Evolutionary conservation across 30 jellyfish, hydroid and myxozoan species (phyloP), one percentile per base, ranked within the genome.

Genomic region (Chironex yamaguchii): DNA sequence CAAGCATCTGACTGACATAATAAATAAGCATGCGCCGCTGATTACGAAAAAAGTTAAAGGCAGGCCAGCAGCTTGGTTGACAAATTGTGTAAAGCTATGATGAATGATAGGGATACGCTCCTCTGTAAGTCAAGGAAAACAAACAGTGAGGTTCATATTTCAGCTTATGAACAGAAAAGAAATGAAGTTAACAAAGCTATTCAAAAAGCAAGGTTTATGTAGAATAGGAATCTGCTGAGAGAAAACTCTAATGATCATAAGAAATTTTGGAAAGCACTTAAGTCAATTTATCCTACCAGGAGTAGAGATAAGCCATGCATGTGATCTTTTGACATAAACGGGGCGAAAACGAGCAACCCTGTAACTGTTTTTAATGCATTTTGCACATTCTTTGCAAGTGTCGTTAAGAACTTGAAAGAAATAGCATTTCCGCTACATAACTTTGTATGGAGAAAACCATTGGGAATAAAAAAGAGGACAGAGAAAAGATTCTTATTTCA

Each of bases 21-120:
- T 79, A 31, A 62, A 79, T 62, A 62, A 54, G 69, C 90, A 79
- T 79, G 86, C 90, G 21, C 84, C 90, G 36, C 26, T 79, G 23
- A 79, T 79, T 6, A 36, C 85, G 52, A 79, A 79, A 72, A 79
- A 62, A 62, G 71, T 54, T 29, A 79, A 36, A 23, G 90, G 90
- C 25, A 79, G 65, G 50, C 90, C 87, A 36, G 87, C 81, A 49
- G 50, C 81, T 25, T 73, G 86, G 42, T 36, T 76, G 86, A 72
- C 72, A 51, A 76, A 34, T 62, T 68, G 63, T 53, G 83, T 78
- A 2, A 76, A 76, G 81, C 82, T 22, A 27, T 32, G 67, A 78
- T 78, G 84, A 26, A 78, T 62, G 71, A 58, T 35, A 53, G 90
- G 36, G 85, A 78, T 70, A 78, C 4, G 66, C 89, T 76, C 27